Base-by-base conservation (phyloP, 2,888 invertebrate species). In the Amblyjoppa fuscipennis region DNA sequence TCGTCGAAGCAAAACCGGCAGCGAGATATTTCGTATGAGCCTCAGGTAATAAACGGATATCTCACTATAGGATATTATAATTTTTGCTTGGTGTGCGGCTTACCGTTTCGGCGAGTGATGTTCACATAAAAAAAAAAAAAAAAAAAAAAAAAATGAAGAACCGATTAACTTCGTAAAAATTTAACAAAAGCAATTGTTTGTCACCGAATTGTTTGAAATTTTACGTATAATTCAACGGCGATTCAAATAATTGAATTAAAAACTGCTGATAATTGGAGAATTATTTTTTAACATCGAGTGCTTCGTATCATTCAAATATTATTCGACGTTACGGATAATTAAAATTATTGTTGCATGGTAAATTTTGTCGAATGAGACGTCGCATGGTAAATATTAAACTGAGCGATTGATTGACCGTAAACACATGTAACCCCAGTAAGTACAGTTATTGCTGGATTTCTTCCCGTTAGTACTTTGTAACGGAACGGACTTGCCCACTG, bases 11-110 rank as follows among this genome's bases (percentile, higher is more conserved):
- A 95, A 96, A 95, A 96, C 96, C 89, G 97, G 97, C 94, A 96
- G 96, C 94, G 96, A 96, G 96, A 96, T 97, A 94, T 96, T 97
- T 95, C 96, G 96, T 96, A 97, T 97, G 97, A 96, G 96, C 94
- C 94, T 96, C 96, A 97, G 97, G 97, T 96, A 93, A 93, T 82
- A 68, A 49, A 66, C 66, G 73, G 49, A 71, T 82, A 77, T 79
- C 73, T 73, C 69, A 41, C 41, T 71, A 64, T 61, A 41, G 2
- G n/a, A 78, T 74, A 38, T 74, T 73, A 20, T 59, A 34, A 59
- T 51, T 45, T 64, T 51, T 49, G 83, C 74, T 79, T 83, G 79
- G 83, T 83, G 79, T 79, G 83, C 74, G 83, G 69, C 64, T 74
- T 16, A 38, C 73, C 68, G 59, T 51, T 69, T 31, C 64, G 28